Conservation (phyloP, 2,113 vertebrate genomes). For the Actenoides lindsayi region DNA sequence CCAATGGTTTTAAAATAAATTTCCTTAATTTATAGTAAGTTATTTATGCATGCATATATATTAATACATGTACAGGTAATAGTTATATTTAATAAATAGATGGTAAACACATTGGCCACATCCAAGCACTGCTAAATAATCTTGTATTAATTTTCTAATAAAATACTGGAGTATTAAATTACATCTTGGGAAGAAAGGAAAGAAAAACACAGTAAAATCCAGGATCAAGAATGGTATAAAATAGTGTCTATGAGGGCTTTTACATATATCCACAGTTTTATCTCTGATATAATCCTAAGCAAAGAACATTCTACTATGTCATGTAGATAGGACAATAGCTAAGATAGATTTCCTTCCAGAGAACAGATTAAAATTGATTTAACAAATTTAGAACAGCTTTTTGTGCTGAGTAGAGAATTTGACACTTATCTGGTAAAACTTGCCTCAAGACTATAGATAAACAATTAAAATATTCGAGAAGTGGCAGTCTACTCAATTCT, state of each 20-base stretch:
- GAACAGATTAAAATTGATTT: slow-evolving; percentile 39
- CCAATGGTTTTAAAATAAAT: neutral
- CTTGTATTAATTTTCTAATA: neutral
- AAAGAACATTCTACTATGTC: neutral
- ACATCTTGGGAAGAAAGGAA: neutral
- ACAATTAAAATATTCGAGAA: neutral
- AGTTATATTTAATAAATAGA: neutral
- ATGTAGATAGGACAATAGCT: neutral
- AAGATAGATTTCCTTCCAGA: neutral
- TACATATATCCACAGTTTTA: neutral
- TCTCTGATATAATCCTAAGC: neutral
- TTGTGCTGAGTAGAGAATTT: slow-evolving; percentile 16
- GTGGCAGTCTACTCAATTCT: neutral
- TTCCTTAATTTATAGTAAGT: neutral
- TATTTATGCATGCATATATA: neutral
- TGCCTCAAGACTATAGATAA: neutral
- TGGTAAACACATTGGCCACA: neutral
- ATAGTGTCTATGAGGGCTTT: neutral
- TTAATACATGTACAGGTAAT: neutral
- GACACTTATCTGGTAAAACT: slow-evolving; percentile 35
- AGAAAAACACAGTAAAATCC: neutral
- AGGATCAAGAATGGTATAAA: neutral
- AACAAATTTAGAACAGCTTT: slow-evolving; percentile 24
- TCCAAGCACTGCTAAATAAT: neutral
- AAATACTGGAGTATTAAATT: neutral